Percentiles rank a stretch among this genome's conserved stretches.
These are phyloP conservation scores for Neogobius melanostomus DNA, from an alignment of 2,113 vertebrate species.

Conservation along the genomic window DNA sequence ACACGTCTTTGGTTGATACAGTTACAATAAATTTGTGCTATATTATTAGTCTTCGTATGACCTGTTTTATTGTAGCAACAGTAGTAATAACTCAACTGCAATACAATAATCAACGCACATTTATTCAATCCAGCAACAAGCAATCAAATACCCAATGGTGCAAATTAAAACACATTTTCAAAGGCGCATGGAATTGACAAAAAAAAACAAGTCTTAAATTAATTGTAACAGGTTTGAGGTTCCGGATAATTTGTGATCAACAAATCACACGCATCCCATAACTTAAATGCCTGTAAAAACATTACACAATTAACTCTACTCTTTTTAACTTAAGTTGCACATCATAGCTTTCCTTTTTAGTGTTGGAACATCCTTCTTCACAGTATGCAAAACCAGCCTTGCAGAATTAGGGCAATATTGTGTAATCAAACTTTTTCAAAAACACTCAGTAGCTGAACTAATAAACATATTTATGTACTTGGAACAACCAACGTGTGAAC, in stretches of 20 bases:
- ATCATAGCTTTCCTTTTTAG: background rate
- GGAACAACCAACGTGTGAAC: background rate
- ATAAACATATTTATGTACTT: background rate
- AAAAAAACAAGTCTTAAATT: background rate
- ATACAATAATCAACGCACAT: conserved; percentile 25
- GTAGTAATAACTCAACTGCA: conserved; percentile 5
- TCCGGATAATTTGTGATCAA: conserved; percentile 13
- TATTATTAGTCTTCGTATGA: conserved; percentile 53
- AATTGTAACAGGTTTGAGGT: background rate
- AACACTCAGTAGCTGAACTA: too few species aligned
- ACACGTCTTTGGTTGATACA: conserved; percentile 80
- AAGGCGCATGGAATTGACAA: background rate
- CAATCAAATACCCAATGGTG: conserved; percentile 25
- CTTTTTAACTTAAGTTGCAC: background rate
- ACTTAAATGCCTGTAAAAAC: conserved; percentile 9
- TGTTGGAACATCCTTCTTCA: background rate
- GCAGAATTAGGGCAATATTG: background rate
- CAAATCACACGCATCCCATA: conserved; percentile 24
- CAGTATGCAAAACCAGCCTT: background rate
- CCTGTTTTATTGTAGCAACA: background rate
- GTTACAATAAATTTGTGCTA: conserved; percentile 85
- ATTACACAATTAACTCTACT: background rate
- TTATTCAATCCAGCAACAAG: conserved; percentile 41
- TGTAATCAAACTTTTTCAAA: too few species aligned
- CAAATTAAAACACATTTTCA: conserved; percentile 36